Evolutionary conservation across 2,797 vertebrate genomes (phyloP), one percentile per base, ranked within the genome.

Genomic region (Staurois parvus): DNA sequence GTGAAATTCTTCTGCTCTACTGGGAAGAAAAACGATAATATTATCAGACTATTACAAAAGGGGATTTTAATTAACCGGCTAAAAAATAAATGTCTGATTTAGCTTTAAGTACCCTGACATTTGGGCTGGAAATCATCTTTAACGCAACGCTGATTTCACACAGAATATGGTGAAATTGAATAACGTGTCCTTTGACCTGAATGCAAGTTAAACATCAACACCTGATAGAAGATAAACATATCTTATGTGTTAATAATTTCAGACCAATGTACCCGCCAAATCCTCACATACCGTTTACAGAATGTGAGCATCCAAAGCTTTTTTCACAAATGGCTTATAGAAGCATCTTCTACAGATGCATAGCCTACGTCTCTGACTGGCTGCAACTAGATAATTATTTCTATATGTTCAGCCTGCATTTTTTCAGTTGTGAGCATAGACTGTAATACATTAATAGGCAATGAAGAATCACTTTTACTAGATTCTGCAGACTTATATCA

Each of bases 141-240:
- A 93, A 95, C 92, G 94, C 93, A 93, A 93, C 92, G 92, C 89
- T 92, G 92, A 85, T 93, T 95, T 95, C 93, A 95, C 94, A 95
- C 92, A 94, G 93, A 95, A 95, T 94, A 93, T 88, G 91, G 91
- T 92, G 93, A 95, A 94, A 95, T 95, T 95, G 94, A 94, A 94
- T 95, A 94, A 94, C 93, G 91, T 92, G 88, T 89, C 91, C 94
- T 93, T 90, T 92, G 92, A 92, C 94, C 93, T 90, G 90, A 91
- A 92, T 94, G 93, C 91, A 94, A 93, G 94, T 94, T 94, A 94
- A 94, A 94, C 93, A 95, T 94, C 93, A 95, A 94, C 94, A 94
- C 93, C 92, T 93, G 92, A 94, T 89, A 91, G 91, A 94, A 90
- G 91, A 90, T 91, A 91, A 92, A 94, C 91, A 89, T 84, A 89